Evolutionary conservation across 2,888 invertebrate genomes (phyloP).

Genomic region (Drosophila nigricruria): DNA sequence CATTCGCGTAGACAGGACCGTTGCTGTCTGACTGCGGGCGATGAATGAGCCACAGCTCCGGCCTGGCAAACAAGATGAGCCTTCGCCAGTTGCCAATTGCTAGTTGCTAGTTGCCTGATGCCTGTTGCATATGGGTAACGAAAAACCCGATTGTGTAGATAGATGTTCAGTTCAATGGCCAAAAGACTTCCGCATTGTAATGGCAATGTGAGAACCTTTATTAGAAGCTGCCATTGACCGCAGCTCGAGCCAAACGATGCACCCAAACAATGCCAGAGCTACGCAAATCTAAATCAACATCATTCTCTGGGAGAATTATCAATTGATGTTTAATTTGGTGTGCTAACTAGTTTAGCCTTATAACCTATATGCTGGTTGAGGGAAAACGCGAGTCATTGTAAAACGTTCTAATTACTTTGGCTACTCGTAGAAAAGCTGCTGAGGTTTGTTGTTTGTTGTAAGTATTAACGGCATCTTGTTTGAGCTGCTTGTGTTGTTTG

Average conservation of each 20-base stretch:
- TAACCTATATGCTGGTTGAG: conserved; percentile 54
- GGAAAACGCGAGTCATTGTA: conserved; percentile 55
- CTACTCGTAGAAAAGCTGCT: conserved; percentile 16
- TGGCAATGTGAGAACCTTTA: conserved; percentile 54
- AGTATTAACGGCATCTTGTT: conserved; percentile 40
- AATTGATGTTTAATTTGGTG: conserved; percentile 31
- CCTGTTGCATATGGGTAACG: conserved; percentile 5
- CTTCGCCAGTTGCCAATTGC: conserved; percentile 19
- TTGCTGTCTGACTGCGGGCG: conserved; percentile 47
- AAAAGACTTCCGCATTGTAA: conserved; percentile 75
- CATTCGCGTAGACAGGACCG: conserved; percentile 54
- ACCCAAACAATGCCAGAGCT: conserved; percentile 1
- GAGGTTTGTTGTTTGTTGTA: conserved; percentile 43
- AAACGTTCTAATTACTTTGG: conserved; percentile 55
- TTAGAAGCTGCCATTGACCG: conserved; percentile 38
- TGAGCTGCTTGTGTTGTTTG: conserved; percentile 8
- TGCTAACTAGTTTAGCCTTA: conserved; percentile 50
- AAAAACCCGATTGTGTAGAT: conserved; percentile 65
- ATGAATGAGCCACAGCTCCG: conserved; percentile 63
- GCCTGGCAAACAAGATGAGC: conserved; percentile 40
- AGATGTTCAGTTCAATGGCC: conserved; percentile 67
- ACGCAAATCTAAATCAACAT: not conserved
- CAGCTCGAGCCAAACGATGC: conserved; percentile 32
- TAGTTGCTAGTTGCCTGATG: not conserved
- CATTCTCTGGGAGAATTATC: not conserved